These are phyloP conservation scores for Galerucella pusilla DNA, from an alignment of 2,888 invertebrate genomes.

Conservation along the genomic window DNA sequence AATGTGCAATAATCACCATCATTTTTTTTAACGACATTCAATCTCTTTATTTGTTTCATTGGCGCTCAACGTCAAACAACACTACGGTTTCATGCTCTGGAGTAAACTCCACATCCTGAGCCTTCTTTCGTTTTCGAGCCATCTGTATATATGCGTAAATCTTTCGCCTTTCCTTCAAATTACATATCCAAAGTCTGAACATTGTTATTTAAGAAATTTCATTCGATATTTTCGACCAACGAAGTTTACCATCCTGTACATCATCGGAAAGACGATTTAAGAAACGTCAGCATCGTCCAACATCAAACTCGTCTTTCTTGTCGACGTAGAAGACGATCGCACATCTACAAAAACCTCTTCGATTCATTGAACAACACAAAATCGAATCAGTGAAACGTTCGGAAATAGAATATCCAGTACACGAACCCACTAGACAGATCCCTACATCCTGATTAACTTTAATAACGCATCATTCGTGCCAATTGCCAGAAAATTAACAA, in stretches of 20 bases:
- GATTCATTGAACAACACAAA: slow-evolving; percentile 33
- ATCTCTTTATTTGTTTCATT: too few relatives aligned
- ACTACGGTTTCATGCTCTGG: too few relatives aligned
- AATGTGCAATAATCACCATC: too few relatives aligned
- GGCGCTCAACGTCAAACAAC: too few relatives aligned
- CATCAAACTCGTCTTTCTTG: neutral
- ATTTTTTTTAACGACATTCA: too few relatives aligned
- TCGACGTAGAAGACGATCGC: neutral
- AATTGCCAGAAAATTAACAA: slow-evolving; percentile 47
- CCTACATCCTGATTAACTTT: slow-evolving; percentile 53
- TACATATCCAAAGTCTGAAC: too few relatives aligned
- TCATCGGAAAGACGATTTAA: neutral
- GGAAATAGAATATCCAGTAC: slow-evolving; percentile 45
- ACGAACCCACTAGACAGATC: slow-evolving; percentile 46
- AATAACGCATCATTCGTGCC: slow-evolving; percentile 50
- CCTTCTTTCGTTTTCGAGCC: too few relatives aligned
- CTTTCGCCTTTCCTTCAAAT: too few relatives aligned
- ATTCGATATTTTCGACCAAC: too few relatives aligned
- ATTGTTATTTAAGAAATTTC: too few relatives aligned
- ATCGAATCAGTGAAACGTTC: slow-evolving; percentile 37
- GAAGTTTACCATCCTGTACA: neutral
- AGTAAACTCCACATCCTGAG: too few relatives aligned
- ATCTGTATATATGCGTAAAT: too few relatives aligned
- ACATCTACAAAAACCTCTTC: slow-evolving; percentile 24
- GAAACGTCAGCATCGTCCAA: neutral